Base-by-base conservation (phyloP, 2,888 invertebrate genomes). In the Dicranocentrus wangi region DNA sequence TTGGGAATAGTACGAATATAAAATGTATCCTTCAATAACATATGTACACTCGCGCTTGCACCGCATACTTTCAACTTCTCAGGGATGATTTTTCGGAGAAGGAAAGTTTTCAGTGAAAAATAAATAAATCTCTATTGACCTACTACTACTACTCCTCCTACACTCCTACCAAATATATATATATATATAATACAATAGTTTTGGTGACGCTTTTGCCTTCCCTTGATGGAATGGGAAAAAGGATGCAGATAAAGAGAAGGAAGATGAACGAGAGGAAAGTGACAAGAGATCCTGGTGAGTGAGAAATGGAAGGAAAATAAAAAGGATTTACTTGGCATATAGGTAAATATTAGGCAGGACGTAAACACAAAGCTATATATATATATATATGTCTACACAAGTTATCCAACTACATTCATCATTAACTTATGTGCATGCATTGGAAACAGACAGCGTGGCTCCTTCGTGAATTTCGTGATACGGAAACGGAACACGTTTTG, bases 231-330 rank as follows among this genome's bases (percentile, higher is more conserved):
- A 61, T 61, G 27, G 58, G 32, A 25, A 39, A 27, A 55, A 21
- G 32, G 63, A 53, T 47, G 58, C 28, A 39, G 28, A 69, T 51
- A 65, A 76, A 69, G 28, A 63, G 55, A 78, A 78, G 73, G 53
- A 66, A 39, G 72, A 75, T 69, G 81, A 81, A 75, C 75, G 75
- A 80, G 81, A 81, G 75, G 43, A 81, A 81, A 81, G 81, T 81
- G 81, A 81, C 81, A 81, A 75, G 81, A 81, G 81, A 81, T 81
- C 81, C 81, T 75, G 81, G 73, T 70, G 81, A 75, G 81, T 81
- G 81, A 81, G 81, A 81, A 81, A 81, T 81, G 81, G 81, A 75
- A 55, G 70, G 81, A 81, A 81, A 81, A 70, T 81, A 81, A 75
- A 81, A 75, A 81, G 81, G 81, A 81, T 81, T 81, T 81, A 63